A percentile compares a stretch with the other conserved stretches of the same genome.
phyloP scores from a whole-genome alignment of 2,797 vertebrate species.

The Rhodeus uyekii region DNA sequence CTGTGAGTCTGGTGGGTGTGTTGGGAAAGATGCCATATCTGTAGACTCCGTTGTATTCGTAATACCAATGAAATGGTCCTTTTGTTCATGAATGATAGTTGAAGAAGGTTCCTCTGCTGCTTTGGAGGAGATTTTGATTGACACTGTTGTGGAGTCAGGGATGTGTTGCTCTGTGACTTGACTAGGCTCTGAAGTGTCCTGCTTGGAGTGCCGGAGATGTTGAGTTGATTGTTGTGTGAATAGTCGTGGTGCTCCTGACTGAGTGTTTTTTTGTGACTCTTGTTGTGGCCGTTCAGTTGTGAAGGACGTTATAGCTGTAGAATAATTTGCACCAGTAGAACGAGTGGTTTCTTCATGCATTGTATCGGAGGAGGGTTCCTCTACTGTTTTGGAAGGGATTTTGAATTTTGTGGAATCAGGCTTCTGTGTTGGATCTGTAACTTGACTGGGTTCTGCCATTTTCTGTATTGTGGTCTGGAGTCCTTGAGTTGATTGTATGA shows the following conservation, averaged over 20 bases:
- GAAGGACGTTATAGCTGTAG: neutral
- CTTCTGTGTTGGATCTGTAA: neutral
- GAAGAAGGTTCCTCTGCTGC: neutral
- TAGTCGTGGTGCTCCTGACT: too few species aligned
- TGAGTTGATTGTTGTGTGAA: too few species aligned
- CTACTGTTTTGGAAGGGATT: neutral
- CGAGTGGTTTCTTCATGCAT: neutral
- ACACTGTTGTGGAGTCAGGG: neutral
- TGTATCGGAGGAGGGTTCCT: neutral
- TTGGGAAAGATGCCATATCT: neutral
- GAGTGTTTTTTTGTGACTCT: neutral
- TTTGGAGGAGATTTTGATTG: neutral
- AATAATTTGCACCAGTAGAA: neutral
- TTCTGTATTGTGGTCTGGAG: neutral
- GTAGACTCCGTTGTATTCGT: neutral
- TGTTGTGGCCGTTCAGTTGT: neutral
- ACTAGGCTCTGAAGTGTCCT: accelerated
- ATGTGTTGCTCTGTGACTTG: neutral
- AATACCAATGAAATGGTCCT: neutral
- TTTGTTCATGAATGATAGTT: neutral
- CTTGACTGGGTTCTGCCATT: neutral
- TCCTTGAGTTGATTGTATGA: too few species aligned
- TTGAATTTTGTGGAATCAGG: neutral
- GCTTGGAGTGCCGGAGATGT: neutral
- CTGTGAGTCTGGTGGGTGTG: neutral